A percentile compares a stretch with the other conserved stretches of the same genome.
Evolutionary conservation across 1,140 invertebrate genomes (phyloP).

Genomic region (Drosophila serrata): DNA sequence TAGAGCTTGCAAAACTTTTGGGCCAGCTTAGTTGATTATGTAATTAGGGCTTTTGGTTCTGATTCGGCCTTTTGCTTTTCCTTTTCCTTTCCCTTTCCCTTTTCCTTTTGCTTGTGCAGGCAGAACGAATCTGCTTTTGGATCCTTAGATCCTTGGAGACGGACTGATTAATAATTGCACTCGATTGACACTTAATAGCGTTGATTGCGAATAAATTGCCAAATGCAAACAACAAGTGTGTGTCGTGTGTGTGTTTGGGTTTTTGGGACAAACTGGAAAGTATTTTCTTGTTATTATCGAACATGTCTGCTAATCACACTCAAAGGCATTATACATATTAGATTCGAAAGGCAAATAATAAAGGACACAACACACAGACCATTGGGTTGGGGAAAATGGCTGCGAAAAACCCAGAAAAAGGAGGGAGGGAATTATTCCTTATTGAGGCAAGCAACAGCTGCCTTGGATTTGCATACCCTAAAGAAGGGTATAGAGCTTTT

Average conservation of each 20-base stretch:
- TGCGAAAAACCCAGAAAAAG: conserved; percentile 14
- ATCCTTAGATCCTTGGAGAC: conserved; percentile 36
- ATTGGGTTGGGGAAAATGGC: not conserved
- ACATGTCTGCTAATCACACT: conserved; percentile 66
- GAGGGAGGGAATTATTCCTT: conserved; percentile 49
- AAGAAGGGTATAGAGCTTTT: not conserved
- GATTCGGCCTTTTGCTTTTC: too few relatives aligned
- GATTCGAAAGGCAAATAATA: conserved; percentile 62
- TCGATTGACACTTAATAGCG: conserved; percentile 50
- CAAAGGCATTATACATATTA: conserved; percentile 63
- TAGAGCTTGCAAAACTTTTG: conserved; percentile 19
- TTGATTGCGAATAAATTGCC: conserved; percentile 42
- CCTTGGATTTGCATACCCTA: conserved; percentile 8
- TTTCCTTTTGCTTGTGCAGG: not conserved
- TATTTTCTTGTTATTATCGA: conserved; percentile 46
- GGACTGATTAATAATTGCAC: conserved; percentile 53
- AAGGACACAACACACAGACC: conserved; percentile 21
- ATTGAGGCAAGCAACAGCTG: conserved; percentile 63
- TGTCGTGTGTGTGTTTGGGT: not conserved
- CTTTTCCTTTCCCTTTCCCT: not conserved
- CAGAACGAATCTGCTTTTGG: not conserved
- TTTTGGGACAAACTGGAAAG: conserved; percentile 1
- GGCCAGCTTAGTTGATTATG: conserved; percentile 37
- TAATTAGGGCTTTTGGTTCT: conserved; percentile 28
- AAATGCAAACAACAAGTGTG: conserved; percentile 10